A percentile compares a stretch with the other conserved stretches of the same genome.
These are phyloP conservation scores for Caenorhabditis imperialis DNA, from an alignment of 2,888 invertebrate genomes.

Conservation along the genomic window DNA sequence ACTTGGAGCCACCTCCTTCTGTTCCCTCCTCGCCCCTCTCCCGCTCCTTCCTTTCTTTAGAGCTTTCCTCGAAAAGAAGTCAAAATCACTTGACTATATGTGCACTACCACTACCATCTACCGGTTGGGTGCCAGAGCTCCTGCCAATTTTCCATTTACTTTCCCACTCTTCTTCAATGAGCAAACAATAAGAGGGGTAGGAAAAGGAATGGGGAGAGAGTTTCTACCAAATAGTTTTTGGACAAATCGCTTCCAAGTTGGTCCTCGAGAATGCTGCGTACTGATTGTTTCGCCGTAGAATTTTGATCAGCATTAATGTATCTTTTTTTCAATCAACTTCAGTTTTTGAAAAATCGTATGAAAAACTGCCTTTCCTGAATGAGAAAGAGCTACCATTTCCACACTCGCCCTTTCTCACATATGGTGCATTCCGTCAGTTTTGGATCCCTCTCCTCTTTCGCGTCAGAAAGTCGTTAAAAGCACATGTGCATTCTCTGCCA, in stretches of 20 bases:
- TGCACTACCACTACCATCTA: conserved; percentile 51
- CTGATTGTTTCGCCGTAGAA: no score
- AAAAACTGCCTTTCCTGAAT: no score
- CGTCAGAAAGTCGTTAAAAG: conserved; percentile 39
- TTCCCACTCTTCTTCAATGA: conserved; percentile 50
- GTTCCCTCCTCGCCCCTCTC: not conserved
- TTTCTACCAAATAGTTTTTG: not conserved
- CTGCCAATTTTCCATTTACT: conserved; percentile 48
- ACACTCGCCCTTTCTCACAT: conserved; percentile 15
- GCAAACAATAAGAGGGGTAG: conserved; percentile 31
- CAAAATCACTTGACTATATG: conserved; percentile 52
- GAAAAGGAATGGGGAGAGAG: not conserved
- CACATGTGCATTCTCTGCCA: conserved; percentile 35
- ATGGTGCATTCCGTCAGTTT: conserved; percentile 44
- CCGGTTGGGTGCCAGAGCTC: conserved; percentile 35
- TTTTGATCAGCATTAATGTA: no score
- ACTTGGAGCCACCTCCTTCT: not conserved
- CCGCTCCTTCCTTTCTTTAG: not conserved
- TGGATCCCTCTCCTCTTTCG: not conserved
- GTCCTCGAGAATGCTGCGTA: no score
- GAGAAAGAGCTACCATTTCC: conserved; percentile 3
- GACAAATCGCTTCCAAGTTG: no score
- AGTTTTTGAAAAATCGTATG: no score
- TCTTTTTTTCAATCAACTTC: no score
- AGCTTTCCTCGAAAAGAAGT: conserved; percentile 29